Evolutionary conservation across 2,888 invertebrate genomes (phyloP).

Genomic region (Dastarcus helophoroides): DNA sequence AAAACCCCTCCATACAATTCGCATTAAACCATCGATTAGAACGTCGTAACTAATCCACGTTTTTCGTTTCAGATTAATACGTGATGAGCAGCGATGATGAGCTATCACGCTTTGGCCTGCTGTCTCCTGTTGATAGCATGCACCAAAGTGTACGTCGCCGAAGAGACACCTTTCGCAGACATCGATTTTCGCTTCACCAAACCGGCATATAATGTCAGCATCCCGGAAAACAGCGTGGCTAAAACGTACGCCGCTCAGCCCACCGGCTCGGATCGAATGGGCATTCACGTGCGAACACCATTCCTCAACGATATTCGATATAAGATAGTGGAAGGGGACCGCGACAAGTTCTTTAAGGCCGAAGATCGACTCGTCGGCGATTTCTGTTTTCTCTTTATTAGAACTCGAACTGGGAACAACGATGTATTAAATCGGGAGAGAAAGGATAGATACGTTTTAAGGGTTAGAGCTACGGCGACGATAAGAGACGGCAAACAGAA

Average conservation of each 20-base stretch:
- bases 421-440: conserved; percentile 90
- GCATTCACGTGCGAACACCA: conserved; percentile 47
- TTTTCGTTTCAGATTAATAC: conserved; percentile 28
- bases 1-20: no score
- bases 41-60: neutral
- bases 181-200: conserved; percentile 58
- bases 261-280: conserved; percentile 66
- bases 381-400: conserved; percentile 83
- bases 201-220: conserved; percentile 72
- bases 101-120: conserved; percentile 30
- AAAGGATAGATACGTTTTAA: conserved; percentile 68
- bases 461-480: conserved; percentile 60
- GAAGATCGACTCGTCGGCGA: conserved; percentile 84
- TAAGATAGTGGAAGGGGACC: conserved; percentile 78
- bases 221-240: conserved; percentile 85
- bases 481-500: conserved; percentile 46
- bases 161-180: conserved; percentile 21
- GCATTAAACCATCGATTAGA: no score
- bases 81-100: conserved; percentile 36
- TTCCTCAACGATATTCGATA: conserved; percentile 56
- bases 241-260: conserved; percentile 71
- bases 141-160: conserved; percentile 23
- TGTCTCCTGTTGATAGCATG: conserved; percentile 31
- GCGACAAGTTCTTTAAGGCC: conserved; percentile 84
- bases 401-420: conserved; percentile 77